A percentile compares a stretch with the other conserved stretches of the same genome.
Evolutionary conservation across 2,888 invertebrate genomes (phyloP).

Genomic region (Lepidonotus clava): DNA sequence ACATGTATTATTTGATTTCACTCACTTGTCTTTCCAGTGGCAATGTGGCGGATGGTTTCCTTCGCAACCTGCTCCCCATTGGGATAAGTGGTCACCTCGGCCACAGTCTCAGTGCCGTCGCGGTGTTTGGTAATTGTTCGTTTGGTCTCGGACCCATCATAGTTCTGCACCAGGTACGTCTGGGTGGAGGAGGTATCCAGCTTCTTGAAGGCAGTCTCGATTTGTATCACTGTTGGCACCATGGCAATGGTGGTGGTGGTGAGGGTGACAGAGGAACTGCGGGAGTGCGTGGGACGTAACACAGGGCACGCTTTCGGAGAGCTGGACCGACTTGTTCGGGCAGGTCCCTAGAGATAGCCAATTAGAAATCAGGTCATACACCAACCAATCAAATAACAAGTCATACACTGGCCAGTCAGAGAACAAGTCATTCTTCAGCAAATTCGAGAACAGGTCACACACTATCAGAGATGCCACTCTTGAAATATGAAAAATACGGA

Average conservation of each 20-base stretch:
- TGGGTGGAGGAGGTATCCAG: conserved; percentile 69
- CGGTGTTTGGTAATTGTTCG: conserved; percentile 70
- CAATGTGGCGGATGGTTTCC: conserved; percentile 57
- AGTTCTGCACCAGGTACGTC: conserved; percentile 74
- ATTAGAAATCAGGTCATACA: not conserved
- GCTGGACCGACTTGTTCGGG: conserved; percentile 46
- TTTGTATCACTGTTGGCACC: conserved; percentile 59
- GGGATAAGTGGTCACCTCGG: conserved; percentile 68
- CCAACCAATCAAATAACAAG: no score
- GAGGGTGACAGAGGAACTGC: conserved; percentile 35
- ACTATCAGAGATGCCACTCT: no score
- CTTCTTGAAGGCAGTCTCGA: conserved; percentile 76
- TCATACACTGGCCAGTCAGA: no score
- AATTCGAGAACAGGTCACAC: no score
- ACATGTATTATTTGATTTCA: not conserved
- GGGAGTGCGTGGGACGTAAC: conserved; percentile 48
- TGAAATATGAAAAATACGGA: no score
- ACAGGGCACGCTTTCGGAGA: conserved; percentile 60
- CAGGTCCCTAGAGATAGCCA: conserved; percentile 14
- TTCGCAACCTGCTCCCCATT: conserved; percentile 64
- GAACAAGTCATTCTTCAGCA: no score
- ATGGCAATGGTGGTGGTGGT: conserved; percentile 7
- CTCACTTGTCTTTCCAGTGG: conserved; percentile 62
- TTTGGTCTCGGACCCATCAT: conserved; percentile 77
- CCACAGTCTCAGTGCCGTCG: conserved; percentile 70